Conservation (phyloP, 2,113 vertebrate genomes). For the Microtus ochrogaster region DNA sequence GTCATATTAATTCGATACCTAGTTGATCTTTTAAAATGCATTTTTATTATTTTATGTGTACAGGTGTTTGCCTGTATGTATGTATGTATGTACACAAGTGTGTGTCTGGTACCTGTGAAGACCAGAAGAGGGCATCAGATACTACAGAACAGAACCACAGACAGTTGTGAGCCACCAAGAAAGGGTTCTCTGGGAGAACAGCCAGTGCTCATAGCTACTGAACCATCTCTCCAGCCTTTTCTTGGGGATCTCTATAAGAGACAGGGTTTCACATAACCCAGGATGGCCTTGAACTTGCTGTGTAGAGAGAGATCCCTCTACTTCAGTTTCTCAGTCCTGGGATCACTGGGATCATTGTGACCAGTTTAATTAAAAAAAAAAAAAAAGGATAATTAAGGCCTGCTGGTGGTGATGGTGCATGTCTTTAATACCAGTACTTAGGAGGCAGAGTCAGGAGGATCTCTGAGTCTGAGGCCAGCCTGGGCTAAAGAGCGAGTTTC, state of each 20-base stretch:
- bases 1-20: background rate
- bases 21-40: background rate
- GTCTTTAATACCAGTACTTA: background rate
- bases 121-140: background rate
- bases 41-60: background rate
- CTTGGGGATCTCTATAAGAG: background rate
- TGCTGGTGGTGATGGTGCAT: background rate
- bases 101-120: background rate
- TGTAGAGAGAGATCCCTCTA: background rate
- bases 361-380: background rate
- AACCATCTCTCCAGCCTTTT: background rate
- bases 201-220: background rate
- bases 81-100: background rate
- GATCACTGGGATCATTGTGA: background rate
- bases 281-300: background rate
- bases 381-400: background rate
- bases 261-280: background rate
- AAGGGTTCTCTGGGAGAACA: background rate
- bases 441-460: background rate
- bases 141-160: background rate
- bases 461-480: background rate
- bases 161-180: background rate
- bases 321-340: background rate
- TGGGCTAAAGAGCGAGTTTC: background rate
- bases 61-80: background rate